Evolutionary conservation across 2,113 vertebrate genomes (phyloP).

Genomic region (Indicator maculatus): DNA sequence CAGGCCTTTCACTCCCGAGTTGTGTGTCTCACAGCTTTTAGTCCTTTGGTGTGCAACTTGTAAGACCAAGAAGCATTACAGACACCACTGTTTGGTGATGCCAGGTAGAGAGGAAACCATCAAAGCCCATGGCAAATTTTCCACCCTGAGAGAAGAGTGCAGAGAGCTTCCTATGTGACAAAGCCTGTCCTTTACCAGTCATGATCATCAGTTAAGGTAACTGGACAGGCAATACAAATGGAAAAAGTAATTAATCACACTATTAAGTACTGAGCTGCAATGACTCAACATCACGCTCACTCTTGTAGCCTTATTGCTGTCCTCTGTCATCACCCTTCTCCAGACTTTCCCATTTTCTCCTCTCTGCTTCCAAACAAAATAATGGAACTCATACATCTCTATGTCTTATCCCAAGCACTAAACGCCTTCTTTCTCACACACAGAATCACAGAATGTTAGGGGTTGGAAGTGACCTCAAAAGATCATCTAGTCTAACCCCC

Average conservation of each 20-base stretch:
- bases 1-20: background rate
- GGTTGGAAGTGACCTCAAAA: too few species aligned
- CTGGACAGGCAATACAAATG: background rate
- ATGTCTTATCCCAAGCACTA: background rate
- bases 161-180: background rate
- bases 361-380: background rate
- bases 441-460: too few species aligned
- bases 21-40: background rate
- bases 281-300: fast-evolving
- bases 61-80: background rate
- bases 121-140: background rate
- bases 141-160: background rate
- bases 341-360: background rate
- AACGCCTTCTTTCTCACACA: background rate
- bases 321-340: background rate
- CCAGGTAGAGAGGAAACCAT: background rate
- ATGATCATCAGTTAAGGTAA: background rate
- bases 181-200: background rate
- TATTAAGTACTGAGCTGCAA: background rate
- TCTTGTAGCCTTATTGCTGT: background rate
- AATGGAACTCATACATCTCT: background rate
- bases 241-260: background rate
- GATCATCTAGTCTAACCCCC: too few species aligned
- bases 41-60: background rate
- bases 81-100: fast-evolving